Conservation (phyloP, 2,797 vertebrate species). For the Catharus ustulatus region DNA sequence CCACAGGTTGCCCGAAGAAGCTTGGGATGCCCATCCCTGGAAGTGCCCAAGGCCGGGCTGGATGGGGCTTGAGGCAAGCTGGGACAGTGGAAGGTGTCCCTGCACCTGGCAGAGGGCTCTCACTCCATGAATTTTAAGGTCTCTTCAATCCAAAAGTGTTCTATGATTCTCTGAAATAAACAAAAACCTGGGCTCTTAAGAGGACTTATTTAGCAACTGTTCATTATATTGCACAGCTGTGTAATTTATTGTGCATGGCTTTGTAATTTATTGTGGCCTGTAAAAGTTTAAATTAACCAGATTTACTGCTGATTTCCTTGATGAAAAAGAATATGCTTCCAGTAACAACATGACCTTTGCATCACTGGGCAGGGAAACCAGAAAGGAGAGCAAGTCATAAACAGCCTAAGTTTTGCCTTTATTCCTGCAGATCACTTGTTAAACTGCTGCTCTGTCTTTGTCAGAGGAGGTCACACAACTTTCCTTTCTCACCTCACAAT, state of each 20-base stretch:
- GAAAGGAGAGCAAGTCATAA: neutral
- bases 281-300: neutral
- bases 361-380: neutral
- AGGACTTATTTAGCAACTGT: neutral
- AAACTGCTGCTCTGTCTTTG: neutral
- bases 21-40: neutral
- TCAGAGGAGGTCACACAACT: neutral
- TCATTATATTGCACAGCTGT: neutral
- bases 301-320: neutral
- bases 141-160: neutral
- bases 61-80: neutral
- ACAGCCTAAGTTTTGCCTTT: neutral
- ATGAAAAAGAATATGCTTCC: neutral
- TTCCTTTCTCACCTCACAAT: neutral
- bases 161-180: neutral
- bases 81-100: rapidly evolving
- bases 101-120: rapidly evolving
- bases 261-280: neutral
- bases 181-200: neutral
- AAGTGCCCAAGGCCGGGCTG: neutral
- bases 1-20: neutral
- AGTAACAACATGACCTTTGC: neutral
- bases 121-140: neutral
- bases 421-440: neutral
- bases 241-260: neutral